These are phyloP conservation scores for Galemys pyrenaicus DNA, from an alignment of 2,113 vertebrate genomes.

Conservation along the genomic window DNA sequence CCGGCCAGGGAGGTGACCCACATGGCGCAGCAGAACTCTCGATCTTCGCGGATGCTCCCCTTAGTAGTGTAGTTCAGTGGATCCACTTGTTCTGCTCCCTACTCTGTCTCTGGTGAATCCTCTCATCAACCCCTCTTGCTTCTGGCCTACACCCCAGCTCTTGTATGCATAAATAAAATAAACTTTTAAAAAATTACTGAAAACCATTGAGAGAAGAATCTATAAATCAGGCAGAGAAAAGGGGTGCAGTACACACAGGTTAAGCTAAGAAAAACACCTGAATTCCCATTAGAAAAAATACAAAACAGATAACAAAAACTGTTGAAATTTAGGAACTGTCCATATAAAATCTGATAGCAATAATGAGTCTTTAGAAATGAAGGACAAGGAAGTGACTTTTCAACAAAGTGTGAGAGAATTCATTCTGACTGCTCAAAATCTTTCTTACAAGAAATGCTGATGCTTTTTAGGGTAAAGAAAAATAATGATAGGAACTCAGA, in stretches of 20 bases:
- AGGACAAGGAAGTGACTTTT: not conserved
- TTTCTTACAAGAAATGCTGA: not conserved
- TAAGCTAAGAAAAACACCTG: not conserved
- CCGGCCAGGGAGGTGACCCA: too few species aligned
- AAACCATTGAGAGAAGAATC: not conserved
- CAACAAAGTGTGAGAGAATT: not conserved
- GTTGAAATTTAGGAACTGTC: not conserved
- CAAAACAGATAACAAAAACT: not conserved
- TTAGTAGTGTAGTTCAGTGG: too few species aligned
- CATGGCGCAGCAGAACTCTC: too few species aligned
- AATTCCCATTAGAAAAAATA: not conserved
- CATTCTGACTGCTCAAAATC: not conserved
- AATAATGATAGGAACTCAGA: not conserved
- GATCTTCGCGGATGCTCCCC: too few species aligned
- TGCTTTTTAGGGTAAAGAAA: not conserved
- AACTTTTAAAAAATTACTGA: not conserved
- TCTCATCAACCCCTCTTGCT: too few species aligned
- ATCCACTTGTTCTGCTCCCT: too few species aligned
- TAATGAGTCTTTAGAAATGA: not conserved
- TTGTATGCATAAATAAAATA: too few species aligned
- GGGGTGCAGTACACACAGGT: not conserved
- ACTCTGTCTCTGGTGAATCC: too few species aligned
- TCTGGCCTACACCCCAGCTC: too few species aligned
- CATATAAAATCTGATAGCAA: not conserved
- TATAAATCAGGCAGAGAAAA: not conserved